phyloP scores from a whole-genome alignment of 2,113 vertebrate species.

The Podocnemis expansa region DNA sequence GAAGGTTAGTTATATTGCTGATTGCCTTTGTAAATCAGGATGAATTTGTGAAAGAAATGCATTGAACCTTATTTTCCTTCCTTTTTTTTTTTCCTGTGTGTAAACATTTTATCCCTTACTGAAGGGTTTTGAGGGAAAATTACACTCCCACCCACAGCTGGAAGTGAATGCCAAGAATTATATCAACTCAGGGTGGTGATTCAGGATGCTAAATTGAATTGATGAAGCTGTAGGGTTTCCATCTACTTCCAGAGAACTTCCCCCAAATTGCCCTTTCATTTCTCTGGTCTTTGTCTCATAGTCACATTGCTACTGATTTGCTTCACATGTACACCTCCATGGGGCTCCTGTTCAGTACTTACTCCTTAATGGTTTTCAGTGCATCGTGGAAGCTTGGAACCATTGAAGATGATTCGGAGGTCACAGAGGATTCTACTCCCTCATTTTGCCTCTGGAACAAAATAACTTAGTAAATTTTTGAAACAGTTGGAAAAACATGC shows the following conservation, averaged over 20 bases:
- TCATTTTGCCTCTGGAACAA: background rate
- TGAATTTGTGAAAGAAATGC: background rate
- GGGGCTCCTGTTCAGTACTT: background rate
- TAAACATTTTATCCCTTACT: fast-evolving
- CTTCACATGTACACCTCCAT: fast-evolving
- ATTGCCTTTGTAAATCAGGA: fast-evolving
- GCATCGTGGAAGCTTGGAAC: background rate
- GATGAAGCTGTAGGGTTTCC: background rate
- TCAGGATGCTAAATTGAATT: fast-evolving
- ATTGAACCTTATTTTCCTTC: fast-evolving
- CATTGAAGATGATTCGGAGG: background rate
- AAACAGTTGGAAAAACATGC: fast-evolving
- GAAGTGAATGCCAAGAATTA: background rate
- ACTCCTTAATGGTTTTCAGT: background rate
- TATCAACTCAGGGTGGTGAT: fast-evolving
- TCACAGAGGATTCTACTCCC: background rate
- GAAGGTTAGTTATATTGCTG: background rate
- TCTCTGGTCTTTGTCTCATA: background rate
- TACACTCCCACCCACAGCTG: background rate
- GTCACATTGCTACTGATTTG: background rate
- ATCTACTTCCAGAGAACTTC: fast-evolving
- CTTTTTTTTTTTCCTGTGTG: fast-evolving
- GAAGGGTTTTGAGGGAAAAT: background rate
- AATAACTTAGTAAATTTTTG: fast-evolving
- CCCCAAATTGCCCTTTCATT: background rate